These are phyloP conservation scores for Ormyrus rosae DNA, from an alignment of 2,888 invertebrate genomes.

Conservation along the genomic window DNA sequence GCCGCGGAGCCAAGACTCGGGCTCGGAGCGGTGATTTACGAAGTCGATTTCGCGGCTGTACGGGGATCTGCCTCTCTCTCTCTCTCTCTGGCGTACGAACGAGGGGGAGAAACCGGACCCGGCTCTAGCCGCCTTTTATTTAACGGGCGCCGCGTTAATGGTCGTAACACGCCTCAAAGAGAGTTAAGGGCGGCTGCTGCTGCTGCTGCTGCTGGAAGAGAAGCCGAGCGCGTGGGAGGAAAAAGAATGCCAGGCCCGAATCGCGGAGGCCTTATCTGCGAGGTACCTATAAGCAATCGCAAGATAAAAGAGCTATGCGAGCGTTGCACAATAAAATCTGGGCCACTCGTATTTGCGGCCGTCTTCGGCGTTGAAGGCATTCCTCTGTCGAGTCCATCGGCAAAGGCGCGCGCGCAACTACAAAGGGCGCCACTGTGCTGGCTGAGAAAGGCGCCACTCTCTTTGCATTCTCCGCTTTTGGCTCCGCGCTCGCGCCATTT, in stretches of 20 bases:
- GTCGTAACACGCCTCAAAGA: slow-evolving; percentile 52
- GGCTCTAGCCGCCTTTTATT: slow-evolving; percentile 44
- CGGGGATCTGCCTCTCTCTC: background rate
- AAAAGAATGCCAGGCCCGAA: background rate
- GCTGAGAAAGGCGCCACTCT: too few species aligned
- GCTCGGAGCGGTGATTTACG: slow-evolving; percentile 50
- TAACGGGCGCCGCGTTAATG: slow-evolving; percentile 54
- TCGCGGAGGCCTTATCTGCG: background rate
- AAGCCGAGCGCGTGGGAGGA: background rate
- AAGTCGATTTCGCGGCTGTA: slow-evolving; percentile 49
- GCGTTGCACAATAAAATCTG: slow-evolving; percentile 29
- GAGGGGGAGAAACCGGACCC: slow-evolving; percentile 30
- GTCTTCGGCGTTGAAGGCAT: background rate
- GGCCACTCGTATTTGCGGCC: slow-evolving; percentile 9
- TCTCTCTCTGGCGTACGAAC: too few species aligned
- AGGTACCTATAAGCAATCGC: slow-evolving; percentile 11
- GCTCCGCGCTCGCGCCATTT: slow-evolving; percentile 23
- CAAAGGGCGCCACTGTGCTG: too few species aligned
- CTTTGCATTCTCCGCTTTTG: background rate
- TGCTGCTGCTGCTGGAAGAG: background rate
- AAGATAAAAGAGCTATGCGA: slow-evolving; percentile 23
- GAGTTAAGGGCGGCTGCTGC: slow-evolving; percentile 22
- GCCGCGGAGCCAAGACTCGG: background rate
- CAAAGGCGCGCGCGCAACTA: background rate
- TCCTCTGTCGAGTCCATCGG: background rate